Base-by-base conservation (phyloP, 2,888 invertebrate genomes). In the Seira musarum region DNA sequence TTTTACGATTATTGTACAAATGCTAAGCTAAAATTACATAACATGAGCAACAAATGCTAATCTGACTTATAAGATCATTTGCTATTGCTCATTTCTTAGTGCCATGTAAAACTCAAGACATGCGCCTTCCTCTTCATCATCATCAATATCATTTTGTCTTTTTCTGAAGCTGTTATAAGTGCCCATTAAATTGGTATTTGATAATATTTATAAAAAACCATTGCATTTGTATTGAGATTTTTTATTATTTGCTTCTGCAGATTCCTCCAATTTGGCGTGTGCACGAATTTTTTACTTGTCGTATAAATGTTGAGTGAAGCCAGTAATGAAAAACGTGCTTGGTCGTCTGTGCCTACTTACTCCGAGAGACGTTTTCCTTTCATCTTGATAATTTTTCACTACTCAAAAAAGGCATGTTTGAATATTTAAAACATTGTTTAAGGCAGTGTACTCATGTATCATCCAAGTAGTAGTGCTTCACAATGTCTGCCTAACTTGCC, bases 401-500 rank as follows among this genome's bases (percentile, higher is more conserved):
- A 24, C 19, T 53, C 10, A 63, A 40, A 40, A 40, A 40, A 40
- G 40, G 65, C 65, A 64, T 72, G 72, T 65, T 72, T 72, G 74
- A 74, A 61, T 74, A 74, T 74, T 74, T 57, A 66, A 60, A 74
- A 74, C 21, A 60, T 25, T 74, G 67, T 66, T 67, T 60, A 8
- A 60, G 30, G 35, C 40, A 40, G 35, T 53, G 74, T 70, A 40
- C 19, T 57, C 40, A 67, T 74, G 17, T 57, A 74, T 74, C 74
- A 74, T 74, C 67, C 40, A 40, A 40, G 13, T 40, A 40, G 35
- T 40, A 49, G 22, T 60, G 66, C 57, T n/a, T n/a, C n/a, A n/a
- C n/a, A n/a, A n/a, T n/a, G n/a, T n/a, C n/a, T n/a, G n/a, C 19
- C 66, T 67, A 74, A 66, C 74, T 74, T 35, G 57, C 74, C 74